phyloP scores from a whole-genome alignment of 2,888 invertebrate genomes.

The Neoaliturus tenellus region DNA sequence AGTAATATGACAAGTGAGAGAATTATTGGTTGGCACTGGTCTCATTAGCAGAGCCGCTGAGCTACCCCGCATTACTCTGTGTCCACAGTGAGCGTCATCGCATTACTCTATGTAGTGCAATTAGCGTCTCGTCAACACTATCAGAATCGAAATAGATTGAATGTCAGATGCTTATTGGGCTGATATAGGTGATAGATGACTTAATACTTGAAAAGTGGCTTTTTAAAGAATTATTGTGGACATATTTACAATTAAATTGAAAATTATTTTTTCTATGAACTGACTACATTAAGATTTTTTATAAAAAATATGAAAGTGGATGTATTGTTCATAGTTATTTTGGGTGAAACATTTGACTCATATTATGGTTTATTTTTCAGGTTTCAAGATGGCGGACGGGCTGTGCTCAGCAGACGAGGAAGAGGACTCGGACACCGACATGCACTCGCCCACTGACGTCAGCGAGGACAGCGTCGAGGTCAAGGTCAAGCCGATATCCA shows the following conservation, averaged over 20 bases:
- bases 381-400: constrained; percentile 48
- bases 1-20: not conserved
- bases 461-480: constrained; percentile 82
- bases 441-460: constrained; percentile 79
- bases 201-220: too few relatives aligned
- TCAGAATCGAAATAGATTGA: not conserved
- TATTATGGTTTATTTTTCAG: too few relatives aligned
- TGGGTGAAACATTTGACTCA: too few relatives aligned
- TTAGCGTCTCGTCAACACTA: not conserved
- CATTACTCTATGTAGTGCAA: not conserved
- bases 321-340: too few relatives aligned
- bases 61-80: not conserved
- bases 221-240: too few relatives aligned
- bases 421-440: constrained; percentile 74
- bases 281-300: too few relatives aligned
- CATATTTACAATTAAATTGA: too few relatives aligned
- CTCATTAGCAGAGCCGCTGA: not conserved
- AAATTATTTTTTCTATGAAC: too few relatives aligned
- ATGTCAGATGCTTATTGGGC: too few relatives aligned
- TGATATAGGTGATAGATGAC: too few relatives aligned
- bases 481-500: constrained; percentile 76
- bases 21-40: not conserved
- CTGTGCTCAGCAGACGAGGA: constrained; percentile 83
- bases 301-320: too few relatives aligned
- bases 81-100: not conserved